These are phyloP conservation scores for Lasiurus cinereus DNA, from an alignment of 2,113 vertebrate genomes.

Conservation along the genomic window DNA sequence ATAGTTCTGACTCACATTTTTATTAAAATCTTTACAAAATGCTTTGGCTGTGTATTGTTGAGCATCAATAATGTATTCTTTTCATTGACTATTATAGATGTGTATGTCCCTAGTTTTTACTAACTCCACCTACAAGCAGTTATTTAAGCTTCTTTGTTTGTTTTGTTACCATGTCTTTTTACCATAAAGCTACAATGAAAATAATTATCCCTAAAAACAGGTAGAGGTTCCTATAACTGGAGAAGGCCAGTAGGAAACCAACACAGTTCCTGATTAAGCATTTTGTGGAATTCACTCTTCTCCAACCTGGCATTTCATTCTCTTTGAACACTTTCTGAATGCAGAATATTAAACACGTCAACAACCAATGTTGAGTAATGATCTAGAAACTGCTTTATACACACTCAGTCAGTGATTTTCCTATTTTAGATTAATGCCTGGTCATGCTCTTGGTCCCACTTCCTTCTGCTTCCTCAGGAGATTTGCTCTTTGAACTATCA, in stretches of 20 bases:
- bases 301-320: constrained; percentile 9
- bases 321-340: background rate
- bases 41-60: background rate
- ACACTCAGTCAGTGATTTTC: background rate
- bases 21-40: constrained; percentile 21
- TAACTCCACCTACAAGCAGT: constrained; percentile 8
- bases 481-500: background rate
- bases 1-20: constrained; percentile 30
- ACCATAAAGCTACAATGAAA: constrained; percentile 2
- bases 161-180: background rate
- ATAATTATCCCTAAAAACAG: constrained; percentile 8
- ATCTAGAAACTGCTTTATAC: constrained; percentile 20
- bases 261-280: background rate
- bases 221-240: background rate
- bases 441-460: background rate
- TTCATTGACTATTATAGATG: constrained; percentile 27
- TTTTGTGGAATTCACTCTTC: constrained; percentile 32
- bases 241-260: background rate
- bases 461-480: background rate
- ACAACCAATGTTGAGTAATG: background rate
- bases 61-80: constrained; percentile 20
- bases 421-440: background rate
- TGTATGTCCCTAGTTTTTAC: background rate
- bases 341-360: constrained; percentile 36
- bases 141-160: background rate